These are phyloP conservation scores for Notolabrus celidotus DNA, from an alignment of 2,797 vertebrate species.

Conservation along the genomic window DNA sequence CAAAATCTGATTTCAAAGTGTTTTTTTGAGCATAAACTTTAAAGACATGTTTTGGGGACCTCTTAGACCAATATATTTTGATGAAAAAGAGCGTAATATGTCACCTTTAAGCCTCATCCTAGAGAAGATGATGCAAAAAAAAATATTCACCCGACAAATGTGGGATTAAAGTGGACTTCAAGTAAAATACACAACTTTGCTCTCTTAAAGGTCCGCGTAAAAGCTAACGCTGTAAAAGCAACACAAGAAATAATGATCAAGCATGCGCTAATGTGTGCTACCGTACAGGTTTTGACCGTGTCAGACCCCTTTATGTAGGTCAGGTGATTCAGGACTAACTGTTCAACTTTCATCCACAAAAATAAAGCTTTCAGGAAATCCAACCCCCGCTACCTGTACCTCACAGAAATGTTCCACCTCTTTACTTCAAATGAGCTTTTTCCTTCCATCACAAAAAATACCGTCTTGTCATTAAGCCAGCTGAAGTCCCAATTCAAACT, in stretches of 20 bases:
- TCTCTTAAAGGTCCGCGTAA: neutral
- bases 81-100: no score
- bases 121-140: no score
- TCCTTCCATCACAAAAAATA: conserved; percentile 64
- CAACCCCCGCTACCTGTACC: conserved; percentile 66
- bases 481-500: conserved; percentile 83
- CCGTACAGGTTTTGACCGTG: conserved; percentile 33
- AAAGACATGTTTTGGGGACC: no score
- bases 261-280: no score
- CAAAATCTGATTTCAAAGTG: no score
- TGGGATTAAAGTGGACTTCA: no score
- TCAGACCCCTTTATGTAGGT: conserved; percentile 43
- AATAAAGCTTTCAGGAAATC: conserved; percentile 61
- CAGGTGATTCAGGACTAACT: conserved; percentile 53
- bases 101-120: neutral
- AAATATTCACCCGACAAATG: no score
- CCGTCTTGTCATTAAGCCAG: conserved; percentile 81
- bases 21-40: no score
- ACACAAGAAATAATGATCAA: no score
- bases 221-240: conserved; percentile 13
- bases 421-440: conserved; percentile 79
- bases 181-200: no score
- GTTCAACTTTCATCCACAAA: conserved; percentile 58
- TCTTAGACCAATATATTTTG: no score
- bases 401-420: conserved; percentile 73